Evolutionary conservation across 2,797 vertebrate genomes (phyloP).

Genomic region (Mormyrops attenuatus): DNA sequence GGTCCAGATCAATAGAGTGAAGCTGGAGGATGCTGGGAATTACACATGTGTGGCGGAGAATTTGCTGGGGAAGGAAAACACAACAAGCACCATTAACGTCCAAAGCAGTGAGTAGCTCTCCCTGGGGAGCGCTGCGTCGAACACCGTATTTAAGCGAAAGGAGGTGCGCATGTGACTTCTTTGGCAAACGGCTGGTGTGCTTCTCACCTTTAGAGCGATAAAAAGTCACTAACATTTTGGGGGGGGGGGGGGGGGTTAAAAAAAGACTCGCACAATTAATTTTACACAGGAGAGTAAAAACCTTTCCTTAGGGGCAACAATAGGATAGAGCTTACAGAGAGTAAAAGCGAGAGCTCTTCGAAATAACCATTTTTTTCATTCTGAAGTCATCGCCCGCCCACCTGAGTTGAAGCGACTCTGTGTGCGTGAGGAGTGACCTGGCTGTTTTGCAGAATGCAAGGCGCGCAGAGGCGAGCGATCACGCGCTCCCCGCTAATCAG

Average conservation of each 20-base stretch:
- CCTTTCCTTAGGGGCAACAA: neutral
- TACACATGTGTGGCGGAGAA: conserved; percentile 95
- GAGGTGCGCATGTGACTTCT: neutral
- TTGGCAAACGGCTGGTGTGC: neutral
- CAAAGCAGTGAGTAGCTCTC: conserved; percentile 81
- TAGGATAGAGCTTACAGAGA: neutral
- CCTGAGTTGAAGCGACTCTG: neutral
- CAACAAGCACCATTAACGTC: conserved; percentile 83
- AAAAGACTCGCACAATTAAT: neutral
- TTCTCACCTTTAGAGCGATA: neutral
- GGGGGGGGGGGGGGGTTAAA: neutral
- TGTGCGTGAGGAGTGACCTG: neutral
- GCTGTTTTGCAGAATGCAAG: neutral
- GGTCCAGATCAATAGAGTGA: conserved; percentile 88
- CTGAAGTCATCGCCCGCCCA: neutral
- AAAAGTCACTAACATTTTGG: neutral
- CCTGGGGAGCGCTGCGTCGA: neutral
- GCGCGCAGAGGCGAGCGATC: neutral
- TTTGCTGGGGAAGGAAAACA: conserved; percentile 77
- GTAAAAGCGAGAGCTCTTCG: neutral
- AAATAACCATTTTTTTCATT: neutral
- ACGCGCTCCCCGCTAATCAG: neutral
- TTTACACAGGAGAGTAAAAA: neutral
- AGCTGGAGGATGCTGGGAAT: conserved; percentile 89
- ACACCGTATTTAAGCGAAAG: neutral